phyloP scores from a whole-genome alignment of 1,140 invertebrate genomes.

The Pentalonia nigronervosa region DNA sequence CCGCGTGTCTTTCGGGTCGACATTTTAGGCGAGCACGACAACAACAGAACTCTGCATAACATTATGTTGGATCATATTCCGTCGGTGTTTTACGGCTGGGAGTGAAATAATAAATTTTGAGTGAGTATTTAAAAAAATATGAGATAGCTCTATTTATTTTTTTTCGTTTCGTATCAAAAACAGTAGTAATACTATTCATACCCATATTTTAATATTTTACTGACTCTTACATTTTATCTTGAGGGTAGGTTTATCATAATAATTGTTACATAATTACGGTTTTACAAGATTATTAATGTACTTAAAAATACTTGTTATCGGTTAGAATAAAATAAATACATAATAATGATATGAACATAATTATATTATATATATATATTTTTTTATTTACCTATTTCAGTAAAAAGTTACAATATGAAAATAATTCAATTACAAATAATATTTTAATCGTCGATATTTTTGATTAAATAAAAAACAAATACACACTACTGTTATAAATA shows the following conservation, averaged over 20 bases:
- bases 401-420: not conserved
- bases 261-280: too few relatives aligned
- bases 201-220: too few relatives aligned
- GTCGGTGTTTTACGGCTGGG: not conserved
- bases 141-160: not conserved
- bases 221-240: too few relatives aligned
- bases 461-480: not conserved
- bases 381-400: not conserved
- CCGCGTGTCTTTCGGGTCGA: not conserved
- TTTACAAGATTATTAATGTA: too few relatives aligned
- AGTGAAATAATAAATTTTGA: not conserved
- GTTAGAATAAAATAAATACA: too few relatives aligned
- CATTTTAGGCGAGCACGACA: slow-evolving; percentile 18
- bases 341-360: not conserved
- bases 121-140: not conserved
- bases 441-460: not conserved
- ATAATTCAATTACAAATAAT: not conserved
- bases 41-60: not conserved
- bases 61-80: not conserved
- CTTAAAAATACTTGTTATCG: too few relatives aligned
- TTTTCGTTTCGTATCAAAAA: not conserved
- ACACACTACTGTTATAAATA: not conserved
- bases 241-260: too few relatives aligned
- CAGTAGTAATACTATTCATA: not conserved
- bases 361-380: too few relatives aligned